A percentile compares a stretch with the other conserved stretches of the same genome.
Evolutionary conservation across 2,888 invertebrate species (phyloP).

Genomic region (Magallana nippona): DNA sequence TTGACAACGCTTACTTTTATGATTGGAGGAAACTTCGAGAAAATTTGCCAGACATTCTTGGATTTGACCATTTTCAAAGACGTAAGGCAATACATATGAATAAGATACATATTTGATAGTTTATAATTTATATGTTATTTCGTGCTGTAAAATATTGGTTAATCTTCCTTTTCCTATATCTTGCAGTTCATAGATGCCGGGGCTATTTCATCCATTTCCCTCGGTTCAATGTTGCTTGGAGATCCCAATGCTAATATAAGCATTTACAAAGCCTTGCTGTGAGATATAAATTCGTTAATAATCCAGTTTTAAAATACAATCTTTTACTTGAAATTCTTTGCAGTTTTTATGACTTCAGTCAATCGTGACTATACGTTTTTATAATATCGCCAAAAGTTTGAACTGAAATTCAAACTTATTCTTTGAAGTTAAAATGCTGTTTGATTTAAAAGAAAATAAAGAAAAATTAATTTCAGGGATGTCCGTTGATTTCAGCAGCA

Average conservation of each 20-base stretch:
- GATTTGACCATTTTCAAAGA: slow-evolving; percentile 67
- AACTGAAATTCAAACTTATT: no score
- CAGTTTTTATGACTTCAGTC: no score
- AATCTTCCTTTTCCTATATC: background rate
- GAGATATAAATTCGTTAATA: slow-evolving; percentile 35
- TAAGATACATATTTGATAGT: no score
- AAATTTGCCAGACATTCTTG: slow-evolving; percentile 65
- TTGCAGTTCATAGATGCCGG: slow-evolving; percentile 60
- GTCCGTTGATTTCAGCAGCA: background rate
- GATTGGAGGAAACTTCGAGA: slow-evolving; percentile 68
- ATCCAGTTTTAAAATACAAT: no score
- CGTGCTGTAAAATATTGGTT: background rate
- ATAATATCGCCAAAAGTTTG: no score
- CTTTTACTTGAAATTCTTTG: no score
- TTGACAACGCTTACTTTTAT: slow-evolving; percentile 65
- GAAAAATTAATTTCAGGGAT: background rate
- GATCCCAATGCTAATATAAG: slow-evolving; percentile 55
- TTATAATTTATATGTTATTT: no score
- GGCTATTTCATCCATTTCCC: slow-evolving; percentile 54
- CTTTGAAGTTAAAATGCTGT: no score
- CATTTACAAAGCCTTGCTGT: slow-evolving; percentile 61
- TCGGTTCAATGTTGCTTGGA: slow-evolving; percentile 55
- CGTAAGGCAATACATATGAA: slow-evolving; percentile 41
- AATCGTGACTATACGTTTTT: no score
- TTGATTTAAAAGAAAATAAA: no score